Evolutionary conservation across 2,113 vertebrate species (phyloP), one percentile per base, ranked within the genome.

Genomic region (Eulemur rufifrons): DNA sequence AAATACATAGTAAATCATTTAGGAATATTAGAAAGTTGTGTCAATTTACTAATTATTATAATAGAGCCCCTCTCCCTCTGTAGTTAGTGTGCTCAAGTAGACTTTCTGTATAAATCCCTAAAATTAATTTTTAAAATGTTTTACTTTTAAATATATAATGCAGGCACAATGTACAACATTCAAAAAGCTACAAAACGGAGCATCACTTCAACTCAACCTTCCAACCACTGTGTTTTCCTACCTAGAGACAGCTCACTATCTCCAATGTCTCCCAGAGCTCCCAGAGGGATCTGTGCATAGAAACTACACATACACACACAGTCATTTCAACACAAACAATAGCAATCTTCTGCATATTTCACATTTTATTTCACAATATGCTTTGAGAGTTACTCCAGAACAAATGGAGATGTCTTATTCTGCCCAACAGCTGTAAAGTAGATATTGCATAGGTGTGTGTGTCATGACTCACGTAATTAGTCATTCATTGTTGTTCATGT

Each of bases 81-180:
- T 73, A n/a, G 18, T 56, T 78, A 37, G 29, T n/a, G 8, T 78
- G 5, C 3, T 88, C 34, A 59, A 42, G 20, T 12, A 77, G 13
- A 77, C 3, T 59, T 66, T 80, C 37, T 23, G 11, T 56, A 42
- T 45, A 86, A 87, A 66, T 89, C 1, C 45, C 59, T 80, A 84
- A 80, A n/a, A 71, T n/a, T 66, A 63, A 76, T 56, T 91, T 91
- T 42, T 14, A 25, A 73, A 89, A 25, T 74, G 37, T 63, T 83
- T 89, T 66, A 81, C 20, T 42, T 95, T 93, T 78, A 45, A 89
- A 83, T 83, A 91, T 74, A 89, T 64, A 89, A 78, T 73, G 17
- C 0, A 76, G 14, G 8, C 1, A 63, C 42, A 68, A 73, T 11
- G 18, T 61, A 68, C 1, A 86, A 95, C 66, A 91, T 76, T 88